phyloP scores from a whole-genome alignment of 92 coral and sea anemone species.

The Paragorgia papillata region DNA sequence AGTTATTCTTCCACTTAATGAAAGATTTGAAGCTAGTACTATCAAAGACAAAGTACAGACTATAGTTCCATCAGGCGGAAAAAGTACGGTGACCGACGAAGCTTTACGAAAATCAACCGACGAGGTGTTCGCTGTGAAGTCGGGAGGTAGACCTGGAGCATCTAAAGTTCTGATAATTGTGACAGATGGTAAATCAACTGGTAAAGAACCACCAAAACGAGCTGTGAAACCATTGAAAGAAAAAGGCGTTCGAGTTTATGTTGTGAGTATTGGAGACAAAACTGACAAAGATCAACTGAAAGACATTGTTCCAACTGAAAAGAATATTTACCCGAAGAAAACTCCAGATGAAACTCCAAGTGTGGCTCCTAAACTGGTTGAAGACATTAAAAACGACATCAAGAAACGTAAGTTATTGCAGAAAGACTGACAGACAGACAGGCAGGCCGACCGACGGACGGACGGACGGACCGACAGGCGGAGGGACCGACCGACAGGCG shows the following conservation, averaged over 20 bases:
- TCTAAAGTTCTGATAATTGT: constrained; percentile 73
- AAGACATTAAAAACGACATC: constrained; percentile 54
- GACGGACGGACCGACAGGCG: constrained; percentile 35
- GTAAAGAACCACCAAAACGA: constrained; percentile 45
- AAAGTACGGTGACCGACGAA: constrained; percentile 31
- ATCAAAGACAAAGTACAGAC: not conserved
- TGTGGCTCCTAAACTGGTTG: constrained; percentile 52
- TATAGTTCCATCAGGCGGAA: constrained; percentile 29
- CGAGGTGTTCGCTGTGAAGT: constrained; percentile 56
- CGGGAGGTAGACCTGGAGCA: constrained; percentile 74
- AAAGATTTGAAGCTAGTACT: constrained; percentile 2
- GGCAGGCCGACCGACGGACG: constrained; percentile 17
- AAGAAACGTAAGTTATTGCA: constrained; percentile 64
- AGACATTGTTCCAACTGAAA: constrained; percentile 61
- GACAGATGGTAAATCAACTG: constrained; percentile 73
- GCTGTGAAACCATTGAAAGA: constrained; percentile 70
- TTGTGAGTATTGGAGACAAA: constrained; percentile 73
- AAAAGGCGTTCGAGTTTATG: constrained; percentile 73
- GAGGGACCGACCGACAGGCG: constrained; percentile 19
- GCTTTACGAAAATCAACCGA: constrained; percentile 65
- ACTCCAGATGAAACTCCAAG: constrained; percentile 34
- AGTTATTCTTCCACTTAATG: constrained; percentile 20
- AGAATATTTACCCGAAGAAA: constrained; percentile 60
- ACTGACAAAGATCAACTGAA: constrained; percentile 71
- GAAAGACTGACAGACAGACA: not conserved